A percentile compares a stretch with the other conserved stretches of the same genome.
Conservation (phyloP, 2,797 vertebrate genomes). For the Chrosomus eos region DNA sequence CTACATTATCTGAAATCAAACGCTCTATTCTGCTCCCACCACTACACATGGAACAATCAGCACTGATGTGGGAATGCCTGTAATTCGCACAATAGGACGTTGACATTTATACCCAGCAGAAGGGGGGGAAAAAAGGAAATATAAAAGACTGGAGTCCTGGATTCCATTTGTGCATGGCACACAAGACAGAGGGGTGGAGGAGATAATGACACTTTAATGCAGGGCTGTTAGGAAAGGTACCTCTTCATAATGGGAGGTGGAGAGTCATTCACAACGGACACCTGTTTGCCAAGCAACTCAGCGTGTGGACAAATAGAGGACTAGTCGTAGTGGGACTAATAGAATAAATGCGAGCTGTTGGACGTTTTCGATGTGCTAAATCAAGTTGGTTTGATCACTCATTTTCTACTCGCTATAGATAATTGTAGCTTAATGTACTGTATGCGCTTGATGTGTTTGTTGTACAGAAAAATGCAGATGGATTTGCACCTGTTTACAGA, state of each 20-base stretch:
- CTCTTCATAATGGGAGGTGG: constrained; percentile 75
- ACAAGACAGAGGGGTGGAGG: constrained; percentile 72
- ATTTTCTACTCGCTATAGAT: constrained; percentile 6
- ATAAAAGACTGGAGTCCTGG: constrained; percentile 68
- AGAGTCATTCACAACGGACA: constrained; percentile 74
- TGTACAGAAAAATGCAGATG: constrained; percentile 5
- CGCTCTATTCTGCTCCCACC: constrained; percentile 78
- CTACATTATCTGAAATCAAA: constrained; percentile 85
- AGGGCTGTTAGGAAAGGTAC: constrained; percentile 76
- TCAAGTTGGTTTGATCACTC: constrained; percentile 30
- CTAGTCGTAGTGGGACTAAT: constrained; percentile 74
- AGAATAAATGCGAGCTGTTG: constrained; percentile 72
- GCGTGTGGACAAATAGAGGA: constrained; percentile 76
- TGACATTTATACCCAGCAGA: constrained; percentile 83
- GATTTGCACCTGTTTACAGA: constrained; percentile 20
- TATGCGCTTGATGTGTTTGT: constrained; percentile 13
- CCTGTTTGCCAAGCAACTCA: constrained; percentile 74
- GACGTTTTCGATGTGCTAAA: constrained; percentile 66
- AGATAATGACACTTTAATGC: constrained; percentile 81
- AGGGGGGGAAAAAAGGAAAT: constrained; percentile 60
- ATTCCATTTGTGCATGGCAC: constrained; percentile 76
- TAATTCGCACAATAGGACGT: constrained; percentile 79
- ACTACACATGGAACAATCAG: constrained; percentile 77
- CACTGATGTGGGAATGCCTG: constrained; percentile 78
- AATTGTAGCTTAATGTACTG: constrained; percentile 21